Evolutionary conservation across 2,797 vertebrate species (phyloP), one percentile per base, ranked within the genome.

Genomic region (Peromyscus nudipes): DNA sequence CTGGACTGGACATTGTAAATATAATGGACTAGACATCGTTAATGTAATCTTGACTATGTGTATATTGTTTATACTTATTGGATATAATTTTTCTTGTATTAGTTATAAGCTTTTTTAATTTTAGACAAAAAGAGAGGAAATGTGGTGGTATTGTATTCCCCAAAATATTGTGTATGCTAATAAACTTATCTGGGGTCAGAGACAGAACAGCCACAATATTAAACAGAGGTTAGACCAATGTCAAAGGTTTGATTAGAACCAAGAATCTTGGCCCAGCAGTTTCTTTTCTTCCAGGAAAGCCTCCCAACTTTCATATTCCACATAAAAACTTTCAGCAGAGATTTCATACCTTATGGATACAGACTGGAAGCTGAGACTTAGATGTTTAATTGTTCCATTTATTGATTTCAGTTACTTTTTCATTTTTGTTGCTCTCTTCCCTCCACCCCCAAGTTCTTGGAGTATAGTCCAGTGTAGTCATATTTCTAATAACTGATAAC

Each of bases 341-440:
- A 9, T 73, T n/a, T 14, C 25, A 9, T 31, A 52, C 31, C 37
- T 83, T 87, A 34, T 4, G 7, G 23, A 46, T 80, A 21, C 9
- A 46, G 34, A 73, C 17, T 52, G 46, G 17, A 79, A n/a, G 4
- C 12, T 40, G 40, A 93, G 9, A 7, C 14, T 75, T 16, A 64
- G 12, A 52, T 57, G 10, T 23, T 91, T 34, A 55, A n/a, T 11
- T 19, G 27, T 34, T 12, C 6, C 34, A 4, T 57, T 65, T 62
- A 60, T 40, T 75, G 23, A 73, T 81, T 79, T 49, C 21, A 84
- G 34, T 73, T 86, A 80, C 10, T 31, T 69, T 82, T 92, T 76
- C 85, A 65, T 57, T 92, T 93, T 82, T 92, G 60, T 85, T 46
- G 21, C 17, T 21, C 46, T 82, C 52, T 92, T 96, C 91, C 69